Evolutionary conservation across 2,888 invertebrate genomes (phyloP).

Genomic region (Agapostemon virescens): DNA sequence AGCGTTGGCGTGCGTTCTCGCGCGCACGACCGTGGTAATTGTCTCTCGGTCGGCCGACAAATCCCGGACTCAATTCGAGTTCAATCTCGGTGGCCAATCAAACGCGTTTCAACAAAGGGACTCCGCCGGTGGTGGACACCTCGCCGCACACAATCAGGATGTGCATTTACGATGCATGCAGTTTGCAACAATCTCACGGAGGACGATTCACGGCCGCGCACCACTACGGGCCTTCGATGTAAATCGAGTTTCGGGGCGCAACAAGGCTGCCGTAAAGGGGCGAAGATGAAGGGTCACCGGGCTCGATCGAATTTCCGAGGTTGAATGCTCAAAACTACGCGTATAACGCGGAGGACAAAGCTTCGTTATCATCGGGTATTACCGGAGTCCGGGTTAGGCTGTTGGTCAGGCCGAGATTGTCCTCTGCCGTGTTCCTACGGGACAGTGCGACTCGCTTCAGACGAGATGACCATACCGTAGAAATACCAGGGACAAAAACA

Average conservation of each 20-base stretch:
- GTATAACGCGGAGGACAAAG: constrained; percentile 58
- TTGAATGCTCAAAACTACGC: constrained; percentile 62
- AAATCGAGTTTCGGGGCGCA: constrained; percentile 44
- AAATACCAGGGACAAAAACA: constrained; percentile 1
- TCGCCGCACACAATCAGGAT: constrained; percentile 45
- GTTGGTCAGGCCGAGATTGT: constrained; percentile 49
- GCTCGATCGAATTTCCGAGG: constrained; percentile 62
- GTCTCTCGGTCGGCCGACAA: constrained; percentile 7
- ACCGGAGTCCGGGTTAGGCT: constrained; percentile 24
- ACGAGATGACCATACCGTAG: constrained; percentile 18
- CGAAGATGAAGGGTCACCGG: constrained; percentile 48
- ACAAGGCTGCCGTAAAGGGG: constrained; percentile 31
- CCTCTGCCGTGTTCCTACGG: constrained; percentile 30
- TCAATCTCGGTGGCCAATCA: constrained; percentile 57
- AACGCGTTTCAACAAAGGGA: constrained; percentile 55
- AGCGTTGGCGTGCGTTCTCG: background rate
- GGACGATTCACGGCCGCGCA: constrained; percentile 27
- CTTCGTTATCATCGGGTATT: constrained; percentile 62
- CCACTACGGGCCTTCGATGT: constrained; percentile 25
- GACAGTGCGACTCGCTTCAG: constrained; percentile 24
- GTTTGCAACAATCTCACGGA: constrained; percentile 52
- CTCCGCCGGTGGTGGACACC: constrained; percentile 10
- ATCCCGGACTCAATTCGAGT: constrained; percentile 47
- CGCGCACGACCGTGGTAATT: constrained; percentile 29
- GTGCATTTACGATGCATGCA: constrained; percentile 55